Conservation (phyloP, 2,113 vertebrate genomes). For the Dicerorhinus sumatrensis region DNA sequence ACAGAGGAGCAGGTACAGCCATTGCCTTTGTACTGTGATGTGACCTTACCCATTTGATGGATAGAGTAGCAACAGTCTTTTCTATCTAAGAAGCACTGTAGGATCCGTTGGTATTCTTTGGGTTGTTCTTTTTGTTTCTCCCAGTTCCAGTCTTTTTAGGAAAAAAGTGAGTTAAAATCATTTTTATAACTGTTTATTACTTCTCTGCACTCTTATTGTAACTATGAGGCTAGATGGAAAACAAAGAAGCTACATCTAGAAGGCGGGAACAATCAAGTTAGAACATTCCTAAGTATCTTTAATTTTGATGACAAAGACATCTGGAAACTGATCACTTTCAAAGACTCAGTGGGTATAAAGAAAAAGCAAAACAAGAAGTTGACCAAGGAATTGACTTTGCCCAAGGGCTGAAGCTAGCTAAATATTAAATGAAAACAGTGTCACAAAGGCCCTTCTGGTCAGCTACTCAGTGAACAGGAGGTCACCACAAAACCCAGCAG, state of each 20-base stretch:
- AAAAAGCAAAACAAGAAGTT: conserved; percentile 45
- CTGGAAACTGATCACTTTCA: conserved; percentile 33
- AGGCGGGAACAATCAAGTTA: background rate
- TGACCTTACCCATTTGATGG: conserved; percentile 97
- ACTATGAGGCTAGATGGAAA: conserved; percentile 42
- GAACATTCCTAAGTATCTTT: background rate
- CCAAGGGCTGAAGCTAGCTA: background rate
- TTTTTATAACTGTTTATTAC: conserved; percentile 37
- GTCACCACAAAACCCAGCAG: background rate
- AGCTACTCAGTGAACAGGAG: background rate
- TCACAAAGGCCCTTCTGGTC: conserved; percentile 41
- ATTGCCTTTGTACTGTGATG: conserved; percentile 20
- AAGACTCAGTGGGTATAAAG: conserved; percentile 3
- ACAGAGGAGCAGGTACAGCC: background rate
- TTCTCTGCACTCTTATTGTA: conserved; percentile 6
- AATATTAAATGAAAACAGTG: background rate
- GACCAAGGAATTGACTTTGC: conserved; percentile 11
- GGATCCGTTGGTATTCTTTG: conserved; percentile 95
- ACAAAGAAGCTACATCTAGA: background rate
- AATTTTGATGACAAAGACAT: conserved; percentile 37
- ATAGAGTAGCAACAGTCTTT: conserved; percentile 99
- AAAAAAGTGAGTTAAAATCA: conserved; percentile 53
- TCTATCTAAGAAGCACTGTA: conserved; percentile 97
- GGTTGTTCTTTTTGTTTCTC: conserved; percentile 92
- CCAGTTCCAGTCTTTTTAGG: conserved; percentile 95